Evolutionary conservation across 2,113 vertebrate species (phyloP).

Genomic region (Ailuropoda melanoleuca): DNA sequence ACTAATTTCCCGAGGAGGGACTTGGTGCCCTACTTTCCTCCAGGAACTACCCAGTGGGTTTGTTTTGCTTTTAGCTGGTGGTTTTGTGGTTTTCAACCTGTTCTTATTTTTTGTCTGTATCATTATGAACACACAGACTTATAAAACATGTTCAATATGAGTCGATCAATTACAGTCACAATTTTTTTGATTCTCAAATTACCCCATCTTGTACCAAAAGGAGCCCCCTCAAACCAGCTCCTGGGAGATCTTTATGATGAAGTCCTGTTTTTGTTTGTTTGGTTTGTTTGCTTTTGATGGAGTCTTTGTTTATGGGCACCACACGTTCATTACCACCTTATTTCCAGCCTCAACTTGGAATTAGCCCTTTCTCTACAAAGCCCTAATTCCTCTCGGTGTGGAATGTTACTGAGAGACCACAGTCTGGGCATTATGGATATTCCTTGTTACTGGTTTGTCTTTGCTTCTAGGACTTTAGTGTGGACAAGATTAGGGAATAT

Average conservation of each 20-base stretch:
- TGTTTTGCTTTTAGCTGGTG: background rate
- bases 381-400: background rate
- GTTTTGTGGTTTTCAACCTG: background rate
- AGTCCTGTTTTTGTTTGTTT: background rate
- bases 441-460: background rate
- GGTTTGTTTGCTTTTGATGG: background rate
- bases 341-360: background rate
- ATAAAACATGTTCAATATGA: background rate
- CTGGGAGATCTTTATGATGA: background rate
- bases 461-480: background rate
- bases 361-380: background rate
- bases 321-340: background rate
- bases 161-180: background rate
- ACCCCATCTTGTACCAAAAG: background rate
- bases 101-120: background rate
- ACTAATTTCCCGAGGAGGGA: background rate
- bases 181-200: background rate
- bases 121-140: background rate
- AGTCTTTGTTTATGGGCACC: background rate
- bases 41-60: fast-evolving
- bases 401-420: background rate
- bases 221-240: background rate
- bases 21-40: background rate
- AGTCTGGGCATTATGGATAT: background rate
- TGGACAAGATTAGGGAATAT: background rate